Conservation (phyloP, 2,888 invertebrate species). For the Stratiomys singularior region DNA sequence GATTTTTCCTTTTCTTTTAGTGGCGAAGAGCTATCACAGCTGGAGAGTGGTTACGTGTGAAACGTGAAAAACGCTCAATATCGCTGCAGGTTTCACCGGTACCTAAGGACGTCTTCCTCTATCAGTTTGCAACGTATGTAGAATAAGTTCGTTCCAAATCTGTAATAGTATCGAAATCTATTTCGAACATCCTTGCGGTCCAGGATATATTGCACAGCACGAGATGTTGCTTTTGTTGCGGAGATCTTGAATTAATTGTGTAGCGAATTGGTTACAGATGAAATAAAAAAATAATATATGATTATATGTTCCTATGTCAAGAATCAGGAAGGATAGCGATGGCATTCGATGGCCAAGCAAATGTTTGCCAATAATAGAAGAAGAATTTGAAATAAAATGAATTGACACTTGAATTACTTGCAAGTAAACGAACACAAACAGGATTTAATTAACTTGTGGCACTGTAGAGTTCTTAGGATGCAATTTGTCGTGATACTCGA, state of each 20-base stretch:
- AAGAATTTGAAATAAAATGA: not conserved
- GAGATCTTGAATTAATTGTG: not conserved
- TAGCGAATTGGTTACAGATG: not conserved
- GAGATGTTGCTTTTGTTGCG: not conserved
- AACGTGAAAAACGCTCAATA: conserved; percentile 24
- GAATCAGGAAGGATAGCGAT: not conserved
- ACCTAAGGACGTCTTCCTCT: not conserved
- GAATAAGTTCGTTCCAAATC: not conserved
- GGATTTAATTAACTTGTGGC: not conserved
- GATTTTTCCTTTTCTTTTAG: conserved; percentile 30
- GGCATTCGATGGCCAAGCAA: not conserved
- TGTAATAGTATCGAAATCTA: conserved; percentile 13
- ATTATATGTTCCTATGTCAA: not conserved
- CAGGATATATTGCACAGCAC: not conserved
- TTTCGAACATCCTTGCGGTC: conserved; percentile 2
- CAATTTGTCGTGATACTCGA: too few species aligned
- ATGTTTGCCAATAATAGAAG: not conserved
- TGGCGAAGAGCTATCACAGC: conserved; percentile 19
- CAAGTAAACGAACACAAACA: not conserved
- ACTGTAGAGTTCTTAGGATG: not conserved
- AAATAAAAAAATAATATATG: not conserved
- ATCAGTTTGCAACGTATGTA: too few species aligned
- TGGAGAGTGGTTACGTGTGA: conserved; percentile 41
- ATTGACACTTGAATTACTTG: not conserved
- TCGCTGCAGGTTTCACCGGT: not conserved